phyloP scores from a whole-genome alignment of 1,140 invertebrate species.

The Bradysia coprophila region DNA sequence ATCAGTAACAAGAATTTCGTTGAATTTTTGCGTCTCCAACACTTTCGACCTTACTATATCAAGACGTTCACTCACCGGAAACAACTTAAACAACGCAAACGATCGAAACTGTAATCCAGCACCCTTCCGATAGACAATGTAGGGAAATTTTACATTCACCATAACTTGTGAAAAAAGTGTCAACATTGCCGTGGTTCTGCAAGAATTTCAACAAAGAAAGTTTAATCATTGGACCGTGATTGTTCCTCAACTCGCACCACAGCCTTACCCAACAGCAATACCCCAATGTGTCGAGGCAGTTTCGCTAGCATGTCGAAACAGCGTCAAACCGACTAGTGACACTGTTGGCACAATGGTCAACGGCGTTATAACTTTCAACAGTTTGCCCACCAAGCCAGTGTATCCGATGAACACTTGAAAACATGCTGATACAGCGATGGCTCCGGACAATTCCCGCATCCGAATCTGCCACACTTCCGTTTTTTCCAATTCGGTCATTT shows the following conservation, averaged over 20 bases:
- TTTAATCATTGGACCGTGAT: background rate
- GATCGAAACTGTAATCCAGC: slow-evolving; percentile 35
- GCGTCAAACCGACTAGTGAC: slow-evolving; percentile 53
- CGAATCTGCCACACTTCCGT: slow-evolving; percentile 52
- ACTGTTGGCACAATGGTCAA: slow-evolving; percentile 66
- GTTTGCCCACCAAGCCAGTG: slow-evolving; percentile 48
- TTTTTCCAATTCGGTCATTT: slow-evolving; percentile 35
- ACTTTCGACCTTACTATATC: too few species aligned
- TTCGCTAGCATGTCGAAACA: slow-evolving; percentile 57
- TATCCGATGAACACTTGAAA: slow-evolving; percentile 57
- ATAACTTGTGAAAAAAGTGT: slow-evolving; percentile 70
- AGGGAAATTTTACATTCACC: slow-evolving; percentile 43
- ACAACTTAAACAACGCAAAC: slow-evolving; percentile 64
- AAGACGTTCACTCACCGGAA: slow-evolving; percentile 57
- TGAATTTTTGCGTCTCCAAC: too few species aligned
- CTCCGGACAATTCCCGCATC: slow-evolving; percentile 69
- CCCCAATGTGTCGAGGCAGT: slow-evolving; percentile 65
- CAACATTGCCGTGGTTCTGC: slow-evolving; percentile 59
- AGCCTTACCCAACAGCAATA: slow-evolving; percentile 56
- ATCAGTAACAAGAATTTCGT: too few species aligned
- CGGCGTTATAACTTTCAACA: slow-evolving; percentile 57
- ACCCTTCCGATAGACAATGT: slow-evolving; percentile 35
- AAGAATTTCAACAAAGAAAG: slow-evolving; percentile 17
- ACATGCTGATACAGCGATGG: slow-evolving; percentile 63
- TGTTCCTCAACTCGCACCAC: too few species aligned